These are phyloP conservation scores for Valencia hispanica DNA, from an alignment of 2,797 vertebrate genomes.

Conservation along the genomic window DNA sequence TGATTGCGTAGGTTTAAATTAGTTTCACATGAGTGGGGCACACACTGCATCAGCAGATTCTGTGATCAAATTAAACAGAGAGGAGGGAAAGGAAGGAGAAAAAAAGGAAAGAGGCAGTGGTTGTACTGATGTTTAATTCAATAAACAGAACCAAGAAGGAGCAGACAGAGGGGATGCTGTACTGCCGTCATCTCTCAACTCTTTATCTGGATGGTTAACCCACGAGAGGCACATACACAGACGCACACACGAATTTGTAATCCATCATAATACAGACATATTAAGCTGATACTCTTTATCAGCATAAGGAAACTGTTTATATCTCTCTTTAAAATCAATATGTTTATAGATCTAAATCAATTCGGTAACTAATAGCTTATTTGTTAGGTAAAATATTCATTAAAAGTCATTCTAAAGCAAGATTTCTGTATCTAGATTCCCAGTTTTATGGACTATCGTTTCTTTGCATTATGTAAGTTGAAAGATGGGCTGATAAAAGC, in stretches of 20 bases:
- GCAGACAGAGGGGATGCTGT: slow-evolving; percentile 71
- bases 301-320: background rate
- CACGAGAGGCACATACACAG: slow-evolving; percentile 31
- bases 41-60: slow-evolving; percentile 87
- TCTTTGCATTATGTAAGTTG: background rate
- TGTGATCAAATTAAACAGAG: slow-evolving; percentile 89
- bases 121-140: slow-evolving; percentile 87
- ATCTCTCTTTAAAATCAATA: background rate
- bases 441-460: background rate
- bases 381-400: background rate
- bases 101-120: slow-evolving; percentile 71
- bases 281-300: background rate
- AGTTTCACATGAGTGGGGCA: slow-evolving; percentile 90
- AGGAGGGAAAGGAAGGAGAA: slow-evolving; percentile 50
- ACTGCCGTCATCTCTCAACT: slow-evolving; percentile 65
- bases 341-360: background rate
- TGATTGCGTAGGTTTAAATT: slow-evolving; percentile 85
- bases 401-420: background rate
- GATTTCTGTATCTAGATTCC: background rate
- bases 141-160: slow-evolving; percentile 78
- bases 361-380: no score
- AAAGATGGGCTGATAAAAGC: background rate
- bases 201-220: slow-evolving; percentile 65
- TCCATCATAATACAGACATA: slow-evolving; percentile 42
- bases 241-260: slow-evolving; percentile 20